Evolutionary conservation across 2,888 invertebrate species (phyloP).

Genomic region (Lampropteryx suffumata): DNA sequence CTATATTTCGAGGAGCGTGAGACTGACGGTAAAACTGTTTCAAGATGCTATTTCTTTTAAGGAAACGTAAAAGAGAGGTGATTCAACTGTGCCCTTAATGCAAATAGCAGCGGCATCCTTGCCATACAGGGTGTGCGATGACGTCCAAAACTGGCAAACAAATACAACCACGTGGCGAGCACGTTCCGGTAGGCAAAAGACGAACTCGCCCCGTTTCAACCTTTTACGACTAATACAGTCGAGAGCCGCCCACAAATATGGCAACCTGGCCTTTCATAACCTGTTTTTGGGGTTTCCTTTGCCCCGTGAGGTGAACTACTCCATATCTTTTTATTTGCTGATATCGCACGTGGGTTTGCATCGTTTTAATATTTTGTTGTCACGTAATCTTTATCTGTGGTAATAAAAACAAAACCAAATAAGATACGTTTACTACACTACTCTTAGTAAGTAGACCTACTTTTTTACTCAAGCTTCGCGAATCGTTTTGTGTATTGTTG

Average conservation of each 20-base stretch:
- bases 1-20: constrained; percentile 17
- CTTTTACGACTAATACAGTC: constrained; percentile 82
- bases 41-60: constrained; percentile 21
- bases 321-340: constrained; percentile 49
- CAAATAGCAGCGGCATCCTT: constrained; percentile 60
- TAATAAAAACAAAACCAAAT: constrained; percentile 12
- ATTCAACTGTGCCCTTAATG: constrained; percentile 66
- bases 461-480: too few species aligned
- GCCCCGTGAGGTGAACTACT: constrained; percentile 60
- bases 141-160: constrained; percentile 65
- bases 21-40: constrained; percentile 3
- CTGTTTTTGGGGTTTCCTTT: constrained; percentile 81
- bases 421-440: not conserved
- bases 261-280: constrained; percentile 78
- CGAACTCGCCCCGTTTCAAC: constrained; percentile 74
- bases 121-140: constrained; percentile 66
- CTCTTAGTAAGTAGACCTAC: too few species aligned
- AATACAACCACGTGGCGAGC: constrained; percentile 67
- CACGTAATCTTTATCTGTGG: constrained; percentile 12
- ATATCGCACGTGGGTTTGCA: constrained; percentile 46
- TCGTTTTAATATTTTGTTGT: constrained; percentile 15
- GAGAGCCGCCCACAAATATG: constrained; percentile 74
- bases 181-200: constrained; percentile 66
- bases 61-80: constrained; percentile 47
- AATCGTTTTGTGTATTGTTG: too few species aligned